Percentiles rank a stretch among this genome's conserved stretches.
Evolutionary conservation across 2,888 invertebrate genomes (phyloP).

Genomic region (Ptychoptera contaminata): DNA sequence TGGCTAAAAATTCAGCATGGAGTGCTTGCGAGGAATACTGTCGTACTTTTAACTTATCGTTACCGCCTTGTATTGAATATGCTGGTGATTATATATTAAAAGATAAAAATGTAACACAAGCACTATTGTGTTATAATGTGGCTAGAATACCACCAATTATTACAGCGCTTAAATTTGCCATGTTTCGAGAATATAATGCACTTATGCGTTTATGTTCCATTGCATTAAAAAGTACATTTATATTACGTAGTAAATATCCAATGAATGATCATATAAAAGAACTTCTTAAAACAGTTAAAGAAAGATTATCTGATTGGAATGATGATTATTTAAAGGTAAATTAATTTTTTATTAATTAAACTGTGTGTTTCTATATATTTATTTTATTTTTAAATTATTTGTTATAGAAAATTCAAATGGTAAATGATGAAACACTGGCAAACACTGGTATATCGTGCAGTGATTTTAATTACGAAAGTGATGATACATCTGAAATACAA

Average conservation of each 20-base stretch:
- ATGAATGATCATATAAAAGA: conserved; percentile 19
- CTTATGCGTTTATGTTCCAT: conserved; percentile 31
- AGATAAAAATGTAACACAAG: conserved; percentile 56
- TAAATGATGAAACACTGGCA: conserved; percentile 8
- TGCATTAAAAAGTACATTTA: conserved; percentile 26
- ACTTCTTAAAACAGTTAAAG: conserved; percentile 11
- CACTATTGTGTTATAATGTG: conserved; percentile 64
- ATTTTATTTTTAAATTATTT: neutral
- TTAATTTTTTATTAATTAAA: no score
- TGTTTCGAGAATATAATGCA: conserved; percentile 30
- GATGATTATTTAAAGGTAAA: no score
- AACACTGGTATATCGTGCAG: conserved; percentile 24
- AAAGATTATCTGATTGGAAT: conserved; percentile 9
- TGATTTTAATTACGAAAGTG: conserved; percentile 25
- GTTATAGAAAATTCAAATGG: conserved; percentile 2
- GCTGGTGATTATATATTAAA: conserved; percentile 69
- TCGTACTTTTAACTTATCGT: conserved; percentile 28
- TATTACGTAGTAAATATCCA: conserved; percentile 23
- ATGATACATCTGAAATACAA: conserved; percentile 26
- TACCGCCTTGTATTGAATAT: conserved; percentile 42
- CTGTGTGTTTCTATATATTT: no score
- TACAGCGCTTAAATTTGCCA: conserved; percentile 30
- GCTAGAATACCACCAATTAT: conserved; percentile 40
- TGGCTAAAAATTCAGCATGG: conserved; percentile 22
- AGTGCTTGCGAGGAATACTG: conserved; percentile 29